These are phyloP conservation scores for Ascaphus truei DNA, from an alignment of 2,113 vertebrate genomes.

Conservation along the genomic window DNA sequence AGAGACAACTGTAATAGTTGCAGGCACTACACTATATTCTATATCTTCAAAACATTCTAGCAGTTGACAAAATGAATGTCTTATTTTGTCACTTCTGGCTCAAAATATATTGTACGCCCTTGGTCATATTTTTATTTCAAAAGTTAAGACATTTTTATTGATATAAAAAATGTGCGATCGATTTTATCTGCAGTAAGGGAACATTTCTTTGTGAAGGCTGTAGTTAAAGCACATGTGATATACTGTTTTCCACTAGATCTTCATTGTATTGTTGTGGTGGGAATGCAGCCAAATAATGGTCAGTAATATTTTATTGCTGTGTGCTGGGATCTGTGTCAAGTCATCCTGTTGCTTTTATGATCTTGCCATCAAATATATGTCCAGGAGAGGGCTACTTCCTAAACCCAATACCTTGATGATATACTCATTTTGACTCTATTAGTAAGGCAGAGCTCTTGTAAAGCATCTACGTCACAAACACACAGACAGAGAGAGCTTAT, in stretches of 20 bases:
- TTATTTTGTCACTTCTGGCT: constrained; percentile 35
- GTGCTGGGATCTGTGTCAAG: constrained; percentile 34
- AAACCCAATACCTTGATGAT: background rate
- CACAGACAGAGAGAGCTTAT: too few relatives aligned
- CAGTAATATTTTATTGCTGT: constrained; percentile 34
- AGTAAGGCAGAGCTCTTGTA: background rate
- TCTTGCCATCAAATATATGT: constrained; percentile 5
- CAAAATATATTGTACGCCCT: constrained; percentile 35
- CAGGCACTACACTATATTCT: constrained; percentile 2
- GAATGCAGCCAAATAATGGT: constrained; percentile 35
- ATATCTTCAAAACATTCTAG: constrained; percentile 13
- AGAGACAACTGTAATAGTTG: constrained; percentile 1
- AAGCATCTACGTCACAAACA: background rate
- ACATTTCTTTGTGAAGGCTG: constrained; percentile 35
- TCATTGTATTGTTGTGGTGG: constrained; percentile 36
- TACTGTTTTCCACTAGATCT: constrained; percentile 36
- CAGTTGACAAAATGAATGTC: constrained; percentile 29
- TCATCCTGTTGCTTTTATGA: constrained; percentile 26
- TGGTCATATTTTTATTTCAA: constrained; percentile 36
- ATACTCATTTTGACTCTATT: background rate
- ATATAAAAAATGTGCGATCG: constrained; percentile 35
- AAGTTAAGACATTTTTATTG: constrained; percentile 38
- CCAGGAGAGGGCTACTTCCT: constrained; percentile 5
- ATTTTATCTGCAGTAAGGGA: constrained; percentile 38
- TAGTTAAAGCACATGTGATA: constrained; percentile 36